These are phyloP conservation scores for Drosophila varians DNA, from an alignment of 1,140 invertebrate species.

Conservation along the genomic window DNA sequence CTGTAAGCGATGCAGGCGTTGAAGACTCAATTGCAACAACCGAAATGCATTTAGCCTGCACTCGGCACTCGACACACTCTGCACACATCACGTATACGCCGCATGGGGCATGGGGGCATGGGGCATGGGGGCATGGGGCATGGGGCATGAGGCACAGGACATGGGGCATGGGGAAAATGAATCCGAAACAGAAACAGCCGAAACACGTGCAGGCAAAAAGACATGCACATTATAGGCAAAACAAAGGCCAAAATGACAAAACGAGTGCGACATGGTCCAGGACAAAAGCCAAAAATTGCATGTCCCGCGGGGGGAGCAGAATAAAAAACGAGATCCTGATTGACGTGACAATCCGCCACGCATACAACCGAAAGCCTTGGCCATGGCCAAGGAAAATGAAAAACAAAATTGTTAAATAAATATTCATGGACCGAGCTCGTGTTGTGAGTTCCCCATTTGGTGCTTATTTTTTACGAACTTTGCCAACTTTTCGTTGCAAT, in stretches of 20 bases:
- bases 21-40: conserved; percentile 42
- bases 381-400: conserved; percentile 16
- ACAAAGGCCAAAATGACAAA: conserved; percentile 44
- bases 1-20: conserved; percentile 8
- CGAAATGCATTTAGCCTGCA: conserved; percentile 28
- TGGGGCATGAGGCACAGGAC: not conserved
- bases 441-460: conserved; percentile 16
- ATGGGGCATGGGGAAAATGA: too few relatives aligned
- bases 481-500: not conserved
- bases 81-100: conserved; percentile 42
- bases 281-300: conserved; percentile 51
- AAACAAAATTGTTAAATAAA: conserved; percentile 63
- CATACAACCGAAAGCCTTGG: not conserved
- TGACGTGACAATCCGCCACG: conserved; percentile 43
- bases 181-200: conserved; percentile 3
- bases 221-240: conserved; percentile 43
- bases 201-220: conserved; percentile 34
- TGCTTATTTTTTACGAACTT: conserved; percentile 8
- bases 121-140: conserved; percentile 23
- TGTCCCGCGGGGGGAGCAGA: conserved; percentile 2
- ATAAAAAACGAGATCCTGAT: conserved; percentile 9
- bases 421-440: conserved; percentile 44
- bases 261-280: conserved; percentile 20
- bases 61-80: not conserved
- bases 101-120: conserved; percentile 16